phyloP scores from a whole-genome alignment of 2,888 invertebrate species.

The Tricholauxania praeusta region DNA sequence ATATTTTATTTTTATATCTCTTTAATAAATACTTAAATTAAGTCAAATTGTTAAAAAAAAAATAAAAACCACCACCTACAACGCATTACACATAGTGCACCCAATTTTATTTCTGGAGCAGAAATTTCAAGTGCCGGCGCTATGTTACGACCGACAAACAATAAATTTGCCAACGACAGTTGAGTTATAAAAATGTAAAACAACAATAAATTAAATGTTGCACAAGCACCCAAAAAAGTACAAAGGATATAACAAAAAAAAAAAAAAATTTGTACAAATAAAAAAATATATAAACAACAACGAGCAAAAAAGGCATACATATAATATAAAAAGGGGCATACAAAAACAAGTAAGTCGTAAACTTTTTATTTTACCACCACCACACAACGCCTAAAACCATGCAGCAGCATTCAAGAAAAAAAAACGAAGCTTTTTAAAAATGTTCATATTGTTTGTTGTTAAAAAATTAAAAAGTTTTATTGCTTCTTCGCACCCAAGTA shows the following conservation, averaged over 20 bases:
- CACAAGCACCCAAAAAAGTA: neutral
- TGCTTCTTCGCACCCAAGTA: conserved; percentile 8
- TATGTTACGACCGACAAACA: too few species aligned
- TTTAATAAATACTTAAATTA: too few species aligned
- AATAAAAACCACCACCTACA: too few species aligned
- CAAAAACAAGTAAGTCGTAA: neutral
- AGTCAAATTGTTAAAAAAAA: too few species aligned
- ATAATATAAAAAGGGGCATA: too few species aligned
- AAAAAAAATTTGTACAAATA: neutral
- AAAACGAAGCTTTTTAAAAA: neutral
- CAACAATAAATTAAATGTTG: conserved; percentile 8
- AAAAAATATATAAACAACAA: neutral
- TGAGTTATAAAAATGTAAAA: conserved; percentile 23
- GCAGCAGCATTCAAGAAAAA: neutral
- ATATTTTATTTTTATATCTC: too few species aligned
- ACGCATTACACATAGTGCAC: too few species aligned
- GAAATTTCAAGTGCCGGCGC: too few species aligned
- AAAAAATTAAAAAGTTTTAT: conserved; percentile 31
- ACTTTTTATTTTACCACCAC: neutral
- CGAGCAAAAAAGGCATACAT: too few species aligned
- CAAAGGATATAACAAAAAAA: conserved; percentile 2
- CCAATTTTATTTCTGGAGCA: too few species aligned
- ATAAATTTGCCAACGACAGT: conserved; percentile 8
- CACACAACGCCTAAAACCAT: too few species aligned
- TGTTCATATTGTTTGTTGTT: conserved; percentile 22